Evolutionary conservation across 2,888 invertebrate species (phyloP).

Genomic region (Tiphia femorata): DNA sequence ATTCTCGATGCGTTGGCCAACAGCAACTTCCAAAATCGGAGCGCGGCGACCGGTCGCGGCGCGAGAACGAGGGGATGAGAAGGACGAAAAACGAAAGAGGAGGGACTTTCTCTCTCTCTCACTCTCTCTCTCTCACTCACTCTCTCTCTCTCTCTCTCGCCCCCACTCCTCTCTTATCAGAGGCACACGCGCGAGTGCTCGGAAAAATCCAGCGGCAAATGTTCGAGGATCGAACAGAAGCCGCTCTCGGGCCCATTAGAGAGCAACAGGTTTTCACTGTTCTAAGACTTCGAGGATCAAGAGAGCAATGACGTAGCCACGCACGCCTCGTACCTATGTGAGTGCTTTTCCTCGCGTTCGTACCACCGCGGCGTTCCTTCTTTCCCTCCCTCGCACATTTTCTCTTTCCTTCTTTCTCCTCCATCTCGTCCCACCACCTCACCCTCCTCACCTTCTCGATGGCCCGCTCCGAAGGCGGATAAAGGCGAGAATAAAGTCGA

Average conservation of each 20-base stretch:
- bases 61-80: neutral
- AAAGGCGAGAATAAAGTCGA: constrained; percentile 52
- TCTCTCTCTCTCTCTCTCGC: too few relatives aligned
- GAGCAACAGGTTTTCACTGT: constrained; percentile 46
- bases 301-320: constrained; percentile 30
- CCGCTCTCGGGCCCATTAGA: constrained; percentile 31
- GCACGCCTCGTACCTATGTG: constrained; percentile 22
- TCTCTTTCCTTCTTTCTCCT: too few relatives aligned
- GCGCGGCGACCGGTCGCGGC: too few relatives aligned
- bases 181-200: too few relatives aligned
- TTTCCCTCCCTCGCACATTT: constrained; percentile 18
- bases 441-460: constrained; percentile 25
- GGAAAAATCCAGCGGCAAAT: constrained; percentile 35
- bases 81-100: neutral
- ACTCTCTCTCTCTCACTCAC: too few relatives aligned
- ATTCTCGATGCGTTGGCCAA: too few relatives aligned
- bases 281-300: constrained; percentile 37
- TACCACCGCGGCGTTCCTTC: constrained; percentile 18
- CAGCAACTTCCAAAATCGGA: too few relatives aligned
- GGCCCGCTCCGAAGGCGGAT: constrained; percentile 42
- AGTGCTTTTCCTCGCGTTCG: constrained; percentile 14
- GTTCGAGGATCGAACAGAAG: constrained; percentile 35
- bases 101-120: too few relatives aligned
- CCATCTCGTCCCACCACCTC: constrained; percentile 25
- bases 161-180: too few relatives aligned